phyloP scores from a whole-genome alignment of 2,113 vertebrate genomes.

The Grus americana region DNA sequence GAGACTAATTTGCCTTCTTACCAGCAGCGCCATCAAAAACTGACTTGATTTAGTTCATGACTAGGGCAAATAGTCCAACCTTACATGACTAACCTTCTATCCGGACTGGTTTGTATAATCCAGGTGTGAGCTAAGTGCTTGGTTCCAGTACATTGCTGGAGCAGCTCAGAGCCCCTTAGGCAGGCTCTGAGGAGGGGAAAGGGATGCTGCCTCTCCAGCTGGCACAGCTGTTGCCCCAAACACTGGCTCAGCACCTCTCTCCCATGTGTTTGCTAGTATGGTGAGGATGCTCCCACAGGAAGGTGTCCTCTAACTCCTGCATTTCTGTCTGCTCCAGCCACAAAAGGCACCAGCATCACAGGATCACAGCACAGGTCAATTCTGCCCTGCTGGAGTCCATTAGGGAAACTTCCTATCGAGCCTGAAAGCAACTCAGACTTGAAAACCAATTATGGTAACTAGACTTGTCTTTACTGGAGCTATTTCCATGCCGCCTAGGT shows the following conservation, averaged over 20 bases:
- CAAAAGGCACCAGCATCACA: background rate
- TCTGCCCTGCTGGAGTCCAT: background rate
- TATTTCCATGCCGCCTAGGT: background rate
- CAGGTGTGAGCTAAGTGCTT: background rate
- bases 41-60: background rate
- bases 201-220: background rate
- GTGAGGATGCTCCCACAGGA: background rate
- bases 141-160: background rate
- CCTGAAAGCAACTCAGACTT: background rate
- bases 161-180: background rate
- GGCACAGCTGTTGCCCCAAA: background rate
- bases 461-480: background rate
- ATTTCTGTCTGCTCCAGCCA: background rate
- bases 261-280: background rate
- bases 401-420: background rate
- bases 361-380: background rate
- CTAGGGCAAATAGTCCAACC: background rate
- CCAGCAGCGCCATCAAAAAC: constrained; percentile 2
- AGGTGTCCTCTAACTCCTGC: background rate
- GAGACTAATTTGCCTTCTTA: background rate
- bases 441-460: background rate
- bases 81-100: background rate
- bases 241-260: background rate
- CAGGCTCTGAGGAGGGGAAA: background rate
- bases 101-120: background rate